Conservation (phyloP, 1,140 invertebrate species). For the Acromyrmex heyeri region DNA sequence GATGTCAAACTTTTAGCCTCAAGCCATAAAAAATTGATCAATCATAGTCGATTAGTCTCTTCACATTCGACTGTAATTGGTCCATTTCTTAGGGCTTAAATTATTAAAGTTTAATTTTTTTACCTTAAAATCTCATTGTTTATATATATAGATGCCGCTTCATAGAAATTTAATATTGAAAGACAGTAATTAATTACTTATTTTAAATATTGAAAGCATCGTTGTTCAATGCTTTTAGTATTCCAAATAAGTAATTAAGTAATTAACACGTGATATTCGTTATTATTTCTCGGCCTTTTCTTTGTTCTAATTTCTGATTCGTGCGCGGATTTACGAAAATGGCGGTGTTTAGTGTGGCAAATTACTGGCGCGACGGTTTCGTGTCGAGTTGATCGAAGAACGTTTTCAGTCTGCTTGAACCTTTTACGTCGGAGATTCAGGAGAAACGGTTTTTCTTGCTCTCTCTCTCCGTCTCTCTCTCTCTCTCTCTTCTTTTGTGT, state of each 20-base stretch:
- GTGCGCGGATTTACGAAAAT: constrained; percentile 22
- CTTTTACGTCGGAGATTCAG: constrained; percentile 53
- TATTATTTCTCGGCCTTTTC: neutral
- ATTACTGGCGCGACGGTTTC: constrained; percentile 57
- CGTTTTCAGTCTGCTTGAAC: constrained; percentile 42
- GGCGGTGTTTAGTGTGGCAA: constrained; percentile 48
- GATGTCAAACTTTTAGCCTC: too few species aligned
- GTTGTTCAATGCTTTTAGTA: too few species aligned
- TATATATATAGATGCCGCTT: too few species aligned
- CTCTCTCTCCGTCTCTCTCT: neutral
- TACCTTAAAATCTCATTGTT: too few species aligned
- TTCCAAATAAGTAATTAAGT: neutral
- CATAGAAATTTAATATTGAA: neutral
- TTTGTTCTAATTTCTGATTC: neutral
- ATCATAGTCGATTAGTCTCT: too few species aligned
- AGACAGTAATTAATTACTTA: too few species aligned
- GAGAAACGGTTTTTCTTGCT: constrained; percentile 41
- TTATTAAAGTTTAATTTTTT: too few species aligned
- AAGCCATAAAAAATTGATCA: too few species aligned
- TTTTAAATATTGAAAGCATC: too few species aligned
- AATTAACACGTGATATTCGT: neutral
- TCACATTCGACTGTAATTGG: too few species aligned
- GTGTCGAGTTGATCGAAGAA: constrained; percentile 63
- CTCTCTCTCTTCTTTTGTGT: neutral
- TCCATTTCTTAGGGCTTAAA: too few species aligned